Evolutionary conservation across 2,888 invertebrate species (phyloP), one percentile per base, ranked within the genome.

Genomic region (Rhagonycha fulva): DNA sequence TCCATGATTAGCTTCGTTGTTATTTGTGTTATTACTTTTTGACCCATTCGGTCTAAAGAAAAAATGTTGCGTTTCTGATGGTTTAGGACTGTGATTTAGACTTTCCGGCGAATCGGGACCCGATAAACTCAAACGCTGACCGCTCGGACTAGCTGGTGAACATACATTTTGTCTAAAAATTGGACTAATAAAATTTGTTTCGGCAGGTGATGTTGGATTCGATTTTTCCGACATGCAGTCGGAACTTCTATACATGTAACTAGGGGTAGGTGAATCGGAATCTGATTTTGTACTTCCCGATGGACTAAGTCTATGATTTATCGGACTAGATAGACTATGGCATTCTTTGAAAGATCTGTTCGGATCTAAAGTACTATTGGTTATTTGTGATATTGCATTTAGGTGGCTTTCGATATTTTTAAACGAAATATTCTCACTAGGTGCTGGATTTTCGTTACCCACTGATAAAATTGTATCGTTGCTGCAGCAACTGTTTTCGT

Each of bases 401-500:
- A 93, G 81, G 82, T 93, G 93, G 10, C 92, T 92, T 80, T 93
- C 93, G 81, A 93, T 92, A 78, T 93, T 92, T 83, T 91, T 92
- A 79, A 92, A 92, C 0, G 91, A 90, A 0, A 91, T 89, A n/a
- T 90, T 83, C 66, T 82, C 82, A 30, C 77, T 79, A 80, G 72
- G 79, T 78, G 74, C 88, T 23, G 91, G 90, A 2, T 91, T 92
- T 82, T 95, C 95, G 84, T 95, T 94, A 7, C 95, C 95, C 79
- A 95, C 95, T 81, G 95, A 95, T 32, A 95, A 85, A 4, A 95
- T 95, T 63, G 95, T 95, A 83, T 94, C 95, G 82, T 94, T 94
- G 82, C 93, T 93, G 81, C 93, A 92, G 80, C 93, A 92, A 76
- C 93, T 94, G 78, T 91, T 90, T 14, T 91, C 91, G 80, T 90